Conservation (phyloP, 2,888 invertebrate species). For the Diabrotica balteata region DNA sequence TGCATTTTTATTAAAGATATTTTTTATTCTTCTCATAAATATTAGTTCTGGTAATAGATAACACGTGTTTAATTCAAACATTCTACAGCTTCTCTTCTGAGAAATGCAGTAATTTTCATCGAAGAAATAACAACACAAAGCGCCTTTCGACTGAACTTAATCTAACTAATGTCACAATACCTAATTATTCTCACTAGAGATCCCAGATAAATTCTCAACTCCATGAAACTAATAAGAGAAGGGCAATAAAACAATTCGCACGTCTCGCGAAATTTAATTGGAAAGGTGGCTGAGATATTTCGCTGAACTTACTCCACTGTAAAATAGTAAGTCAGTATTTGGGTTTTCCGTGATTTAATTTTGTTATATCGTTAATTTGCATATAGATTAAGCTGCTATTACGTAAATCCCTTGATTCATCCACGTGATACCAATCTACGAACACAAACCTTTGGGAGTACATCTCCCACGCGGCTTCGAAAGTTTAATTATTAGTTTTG, state of each 20-base stretch:
- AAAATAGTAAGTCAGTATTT: neutral
- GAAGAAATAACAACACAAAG: too few species aligned
- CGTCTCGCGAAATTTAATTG: conserved; percentile 5
- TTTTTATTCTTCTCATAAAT: too few species aligned
- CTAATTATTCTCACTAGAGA: conserved; percentile 1
- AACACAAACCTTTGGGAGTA: neutral
- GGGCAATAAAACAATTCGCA: conserved; percentile 1
- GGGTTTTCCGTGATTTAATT: conserved; percentile 3
- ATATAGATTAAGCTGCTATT: conserved; percentile 8
- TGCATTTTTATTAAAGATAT: too few species aligned
- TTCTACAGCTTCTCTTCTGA: too few species aligned
- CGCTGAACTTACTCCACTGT: neutral
- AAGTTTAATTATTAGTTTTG: neutral
- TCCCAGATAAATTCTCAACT: neutral
- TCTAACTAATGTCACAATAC: neutral
- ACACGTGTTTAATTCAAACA: too few species aligned
- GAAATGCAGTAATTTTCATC: too few species aligned
- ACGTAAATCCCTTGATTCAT: conserved; percentile 1
- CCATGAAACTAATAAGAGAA: conserved; percentile 6
- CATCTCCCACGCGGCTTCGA: neutral
- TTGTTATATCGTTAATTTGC: conserved; percentile 3
- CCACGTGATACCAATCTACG: conserved; percentile 4
- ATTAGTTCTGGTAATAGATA: too few species aligned
- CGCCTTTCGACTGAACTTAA: too few species aligned
- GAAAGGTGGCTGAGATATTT: neutral